These are phyloP conservation scores for Aphidius ervi DNA, from an alignment of 1,140 invertebrate species.

Conservation along the genomic window DNA sequence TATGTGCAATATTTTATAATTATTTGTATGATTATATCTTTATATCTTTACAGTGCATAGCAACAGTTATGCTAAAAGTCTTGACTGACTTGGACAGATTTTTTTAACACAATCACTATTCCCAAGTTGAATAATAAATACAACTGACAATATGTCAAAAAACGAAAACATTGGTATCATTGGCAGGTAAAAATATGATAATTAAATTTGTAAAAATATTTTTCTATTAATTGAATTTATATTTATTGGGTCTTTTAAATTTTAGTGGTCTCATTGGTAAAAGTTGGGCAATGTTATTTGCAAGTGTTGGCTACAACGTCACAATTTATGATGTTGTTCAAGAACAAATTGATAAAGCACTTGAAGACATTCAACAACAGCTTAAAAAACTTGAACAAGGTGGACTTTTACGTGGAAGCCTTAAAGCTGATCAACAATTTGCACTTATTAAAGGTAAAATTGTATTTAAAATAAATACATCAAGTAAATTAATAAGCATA, in stretches of 20 bases:
- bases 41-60: too few species aligned
- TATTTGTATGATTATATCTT: too few species aligned
- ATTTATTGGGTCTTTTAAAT: constrained; percentile 23
- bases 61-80: too few species aligned
- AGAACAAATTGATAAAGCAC: constrained; percentile 68
- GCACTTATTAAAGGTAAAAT: constrained; percentile 70
- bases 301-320: constrained; percentile 85
- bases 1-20: too few species aligned
- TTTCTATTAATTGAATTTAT: not conserved
- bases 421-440: constrained; percentile 71
- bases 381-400: constrained; percentile 66
- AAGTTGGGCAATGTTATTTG: constrained; percentile 95
- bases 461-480: not conserved
- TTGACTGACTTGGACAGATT: too few species aligned
- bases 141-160: constrained; percentile 23
- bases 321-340: constrained; percentile 77
- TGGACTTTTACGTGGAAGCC: constrained; percentile 68
- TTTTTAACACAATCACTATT: too few species aligned
- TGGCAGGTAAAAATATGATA: constrained; percentile 53
- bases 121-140: not conserved
- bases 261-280: constrained; percentile 86
- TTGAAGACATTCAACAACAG: constrained; percentile 71
- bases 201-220: constrained; percentile 6
- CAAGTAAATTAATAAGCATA: not conserved
- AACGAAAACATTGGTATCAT: constrained; percentile 65